Evolutionary conservation across 2,113 vertebrate species (phyloP), one percentile per base, ranked within the genome.

Genomic region (Erythrolamprus reginae): DNA sequence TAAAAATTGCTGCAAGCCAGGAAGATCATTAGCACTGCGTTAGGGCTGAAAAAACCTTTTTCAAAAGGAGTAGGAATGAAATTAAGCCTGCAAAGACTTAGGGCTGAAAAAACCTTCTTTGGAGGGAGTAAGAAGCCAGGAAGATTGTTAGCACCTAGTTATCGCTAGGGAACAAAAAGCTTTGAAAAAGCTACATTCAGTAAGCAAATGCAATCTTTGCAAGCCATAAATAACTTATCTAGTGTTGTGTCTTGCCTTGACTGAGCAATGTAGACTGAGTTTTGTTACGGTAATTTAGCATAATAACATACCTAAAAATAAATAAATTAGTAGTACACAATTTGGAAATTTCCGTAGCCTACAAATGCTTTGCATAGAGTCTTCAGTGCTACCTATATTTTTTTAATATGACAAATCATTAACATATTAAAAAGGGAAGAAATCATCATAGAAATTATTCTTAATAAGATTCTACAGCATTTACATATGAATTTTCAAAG

Each of bases 401-500:
- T n/a, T 65, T 65, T 33, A 65, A 65, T 10, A 61, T 65, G 61
- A 65, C 28, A 65, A 65, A 65, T 65, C 61, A 65, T 28, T 4
- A 65, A n/a, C 10, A 65, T 65, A 65, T 65, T 65, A 65, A 65
- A 65, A 65, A n/a, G 28, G 56, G 26, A 28, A 33, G 61, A 33
- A 65, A 65, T 33, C 26, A 65, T 65, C 61, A 65, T 65, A 65
- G 28, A 28, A 65, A 33, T 5, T 70, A 33, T 70, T 70, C 61
- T 70, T 70, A 70, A 33, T 70, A 70, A 70, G 61, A 33, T 70
- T 70, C n/a, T 70, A 33, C 28, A 70, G n/a, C 61, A 70, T 33
- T 70, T 70, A 70, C n/a, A 70, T 17, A 70, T 70, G 33, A 28
- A 42, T 53, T 94, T 89, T 15, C 0, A 50, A 93, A 92, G 90